These are phyloP conservation scores for Luscinia luscinia DNA, from an alignment of 2,797 vertebrate genomes.

Conservation along the genomic window DNA sequence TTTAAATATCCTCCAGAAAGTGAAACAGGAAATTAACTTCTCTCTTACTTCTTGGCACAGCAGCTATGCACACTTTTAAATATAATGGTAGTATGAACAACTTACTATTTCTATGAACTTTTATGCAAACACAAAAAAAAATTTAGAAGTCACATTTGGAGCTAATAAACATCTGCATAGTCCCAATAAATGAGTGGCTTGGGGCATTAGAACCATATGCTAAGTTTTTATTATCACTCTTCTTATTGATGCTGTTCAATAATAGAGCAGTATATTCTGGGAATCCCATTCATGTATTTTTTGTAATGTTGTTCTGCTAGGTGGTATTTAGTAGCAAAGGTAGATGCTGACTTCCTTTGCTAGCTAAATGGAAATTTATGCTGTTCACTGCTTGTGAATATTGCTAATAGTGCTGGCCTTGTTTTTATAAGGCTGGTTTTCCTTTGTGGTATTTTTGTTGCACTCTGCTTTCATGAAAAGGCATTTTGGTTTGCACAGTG, in stretches of 20 bases:
- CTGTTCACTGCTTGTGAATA: background rate
- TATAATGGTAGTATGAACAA: background rate
- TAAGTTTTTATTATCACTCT: background rate
- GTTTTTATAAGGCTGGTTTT: background rate
- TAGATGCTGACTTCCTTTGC: background rate
- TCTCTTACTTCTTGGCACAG: conserved; percentile 24
- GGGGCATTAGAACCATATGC: background rate
- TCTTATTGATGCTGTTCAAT: background rate
- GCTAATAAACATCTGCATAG: conserved; percentile 16
- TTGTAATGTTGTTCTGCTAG: background rate
- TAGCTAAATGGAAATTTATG: background rate
- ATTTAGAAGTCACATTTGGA: conserved; percentile 11
- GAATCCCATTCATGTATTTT: background rate
- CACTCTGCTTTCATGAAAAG: background rate
- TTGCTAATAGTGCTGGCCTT: background rate
- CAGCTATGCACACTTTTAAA: conserved; percentile 26
- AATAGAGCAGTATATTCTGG: background rate
- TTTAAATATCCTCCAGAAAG: conserved; percentile 61
- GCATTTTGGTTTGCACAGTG: background rate
- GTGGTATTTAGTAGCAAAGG: background rate
- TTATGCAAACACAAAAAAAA: background rate
- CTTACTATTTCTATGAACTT: background rate
- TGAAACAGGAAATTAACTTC: conserved; percentile 75
- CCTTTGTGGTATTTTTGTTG: background rate
- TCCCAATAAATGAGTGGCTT: background rate